Base-by-base conservation (phyloP, 2,113 vertebrate species). In the Zeus faber region DNA sequence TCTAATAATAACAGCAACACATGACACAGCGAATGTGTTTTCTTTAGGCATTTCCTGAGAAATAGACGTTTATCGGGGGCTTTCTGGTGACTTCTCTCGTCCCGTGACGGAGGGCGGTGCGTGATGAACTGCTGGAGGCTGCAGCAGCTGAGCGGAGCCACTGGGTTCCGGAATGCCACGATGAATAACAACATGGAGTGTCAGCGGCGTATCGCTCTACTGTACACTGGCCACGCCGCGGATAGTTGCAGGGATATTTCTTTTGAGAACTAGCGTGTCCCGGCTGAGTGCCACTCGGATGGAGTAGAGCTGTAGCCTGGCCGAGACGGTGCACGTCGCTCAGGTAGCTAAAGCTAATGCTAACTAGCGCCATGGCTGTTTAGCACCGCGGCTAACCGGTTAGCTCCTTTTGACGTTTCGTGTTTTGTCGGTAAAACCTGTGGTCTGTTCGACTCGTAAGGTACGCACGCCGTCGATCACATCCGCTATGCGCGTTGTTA, bases 381-480 rank as follows among this genome's bases (percentile, higher is more conserved):
- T 83, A 75, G 76, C 77, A 72, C 35, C 49, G 65, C 29, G 48
- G 84, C 78, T 82, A 86, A 78, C 84, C 76, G 76, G 78, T 54
- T 70, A 74, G 76, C 74, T 57, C 22, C 49, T 63, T 58, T 47
- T 66, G 18, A 58, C 40, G 61, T 49, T 61, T 11, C 14, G 4
- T 66, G n/a, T 55, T 40, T 46, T 58, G 4, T 8, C 27, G 4
- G n/a, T 29, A 16, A 18, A 29, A 6, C n/a, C n/a, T n/a, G n/a
- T n/a, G n/a, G n/a, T n/a, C n/a, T n/a, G n/a, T n/a, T n/a, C n/a
- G n/a, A n/a, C n/a, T n/a, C n/a, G n/a, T n/a, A n/a, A n/a, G n/a
- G n/a, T n/a, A n/a, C n/a, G n/a, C n/a, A n/a, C n/a, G n/a, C n/a
- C n/a, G n/a, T n/a, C n/a, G n/a, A n/a, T n/a, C n/a, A n/a, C n/a